These are phyloP conservation scores for Danio kyathit DNA, from an alignment of 2,797 vertebrate species.

Conservation along the genomic window DNA sequence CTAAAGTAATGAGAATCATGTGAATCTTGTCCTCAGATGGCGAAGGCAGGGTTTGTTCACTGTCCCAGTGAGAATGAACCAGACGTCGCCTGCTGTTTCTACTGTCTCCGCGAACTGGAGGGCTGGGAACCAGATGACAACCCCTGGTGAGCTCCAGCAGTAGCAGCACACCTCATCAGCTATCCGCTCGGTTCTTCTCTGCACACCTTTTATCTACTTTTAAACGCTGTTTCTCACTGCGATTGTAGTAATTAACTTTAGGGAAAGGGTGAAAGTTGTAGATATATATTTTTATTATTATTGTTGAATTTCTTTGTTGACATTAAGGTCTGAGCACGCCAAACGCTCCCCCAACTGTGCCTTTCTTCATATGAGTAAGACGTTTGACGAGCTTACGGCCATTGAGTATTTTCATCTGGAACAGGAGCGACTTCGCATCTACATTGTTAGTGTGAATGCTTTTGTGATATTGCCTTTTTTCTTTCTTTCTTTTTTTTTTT, in stretches of 20 bases:
- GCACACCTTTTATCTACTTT: neutral
- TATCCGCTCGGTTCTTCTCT: neutral
- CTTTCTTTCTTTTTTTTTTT: neutral
- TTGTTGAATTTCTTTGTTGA: slow-evolving; percentile 5
- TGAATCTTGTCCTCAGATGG: slow-evolving; percentile 77
- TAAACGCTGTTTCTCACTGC: neutral
- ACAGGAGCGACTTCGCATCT: slow-evolving; percentile 78
- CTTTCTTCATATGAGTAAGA: slow-evolving; percentile 77
- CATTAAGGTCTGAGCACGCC: slow-evolving; percentile 77
- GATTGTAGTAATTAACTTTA: neutral
- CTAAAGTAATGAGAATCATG: neutral
- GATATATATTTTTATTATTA: neutral
- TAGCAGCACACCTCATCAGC: neutral
- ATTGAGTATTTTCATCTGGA: slow-evolving; percentile 81
- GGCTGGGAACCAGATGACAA: slow-evolving; percentile 86
- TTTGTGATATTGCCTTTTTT: neutral
- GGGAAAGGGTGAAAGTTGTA: too few species aligned
- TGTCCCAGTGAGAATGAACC: slow-evolving; percentile 79
- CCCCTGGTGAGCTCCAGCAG: slow-evolving; percentile 73
- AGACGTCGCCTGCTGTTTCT: slow-evolving; percentile 84
- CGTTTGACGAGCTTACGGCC: slow-evolving; percentile 78
- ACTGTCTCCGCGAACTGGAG: slow-evolving; percentile 85
- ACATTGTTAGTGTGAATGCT: slow-evolving; percentile 73
- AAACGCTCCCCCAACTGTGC: slow-evolving; percentile 78
- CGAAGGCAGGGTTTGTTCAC: slow-evolving; percentile 83